Percentiles rank a stretch among this genome's conserved stretches.
phyloP scores from a whole-genome alignment of 2,113 vertebrate species.

The Pycnonotus jocosus region DNA sequence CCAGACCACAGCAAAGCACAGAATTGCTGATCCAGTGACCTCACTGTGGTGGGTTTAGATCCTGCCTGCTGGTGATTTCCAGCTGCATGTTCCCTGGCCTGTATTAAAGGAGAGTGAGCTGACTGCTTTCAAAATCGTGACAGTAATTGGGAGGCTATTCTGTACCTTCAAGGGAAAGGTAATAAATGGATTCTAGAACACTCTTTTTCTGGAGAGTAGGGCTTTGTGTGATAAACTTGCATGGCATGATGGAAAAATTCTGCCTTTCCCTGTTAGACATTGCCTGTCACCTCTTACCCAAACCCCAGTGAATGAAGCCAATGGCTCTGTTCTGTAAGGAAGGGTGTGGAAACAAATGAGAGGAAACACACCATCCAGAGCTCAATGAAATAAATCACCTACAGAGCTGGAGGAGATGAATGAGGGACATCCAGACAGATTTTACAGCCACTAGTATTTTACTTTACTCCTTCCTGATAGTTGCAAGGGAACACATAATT shows the following conservation, averaged over 20 bases:
- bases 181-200: background rate
- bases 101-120: background rate
- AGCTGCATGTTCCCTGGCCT: background rate
- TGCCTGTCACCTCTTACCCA: background rate
- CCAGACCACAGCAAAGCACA: background rate
- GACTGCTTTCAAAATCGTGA: background rate
- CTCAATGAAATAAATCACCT: background rate
- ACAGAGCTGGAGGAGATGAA: background rate
- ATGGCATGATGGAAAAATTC: background rate
- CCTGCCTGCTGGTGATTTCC: background rate
- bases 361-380: background rate
- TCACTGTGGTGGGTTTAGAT: background rate
- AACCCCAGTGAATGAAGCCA: background rate
- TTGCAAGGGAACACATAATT: constrained; percentile 42
- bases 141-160: background rate
- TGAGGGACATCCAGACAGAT: background rate
- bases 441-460: background rate
- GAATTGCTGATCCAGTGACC: background rate
- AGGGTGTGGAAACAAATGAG: background rate
- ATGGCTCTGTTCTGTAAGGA: background rate
- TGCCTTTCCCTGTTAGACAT: background rate
- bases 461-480: background rate
- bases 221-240: background rate
- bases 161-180: background rate
- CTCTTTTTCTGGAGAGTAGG: background rate